Evolutionary conservation across 2,797 vertebrate genomes (phyloP).

Genomic region (Ceyx erithaca): DNA sequence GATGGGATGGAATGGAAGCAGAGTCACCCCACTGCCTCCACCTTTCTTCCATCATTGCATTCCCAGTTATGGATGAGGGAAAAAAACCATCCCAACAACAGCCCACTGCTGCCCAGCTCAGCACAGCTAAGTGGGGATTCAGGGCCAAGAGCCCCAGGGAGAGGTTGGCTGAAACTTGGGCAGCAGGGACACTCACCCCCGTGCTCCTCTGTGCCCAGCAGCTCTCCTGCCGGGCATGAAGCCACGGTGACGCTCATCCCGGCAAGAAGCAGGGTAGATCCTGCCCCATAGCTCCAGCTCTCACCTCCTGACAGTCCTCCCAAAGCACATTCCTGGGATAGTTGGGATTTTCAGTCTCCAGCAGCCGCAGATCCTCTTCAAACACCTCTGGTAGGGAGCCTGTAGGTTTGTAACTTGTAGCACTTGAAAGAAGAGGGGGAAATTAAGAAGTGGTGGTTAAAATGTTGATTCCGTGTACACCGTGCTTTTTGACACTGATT

Average conservation of each 20-base stretch:
- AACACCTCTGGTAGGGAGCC: accelerated
- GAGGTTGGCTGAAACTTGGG: neutral
- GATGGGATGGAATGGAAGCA: neutral
- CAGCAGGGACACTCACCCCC: neutral
- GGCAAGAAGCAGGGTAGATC: neutral
- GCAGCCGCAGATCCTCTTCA: neutral
- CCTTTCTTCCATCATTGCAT: neutral
- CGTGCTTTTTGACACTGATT: neutral
- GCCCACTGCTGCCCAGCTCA: neutral
- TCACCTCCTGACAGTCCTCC: neutral
- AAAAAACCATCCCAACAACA: neutral
- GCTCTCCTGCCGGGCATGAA: neutral
- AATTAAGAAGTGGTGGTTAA: neutral
- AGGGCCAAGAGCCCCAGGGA: neutral
- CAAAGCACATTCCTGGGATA: neutral
- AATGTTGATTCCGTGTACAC: neutral
- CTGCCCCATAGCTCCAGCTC: neutral
- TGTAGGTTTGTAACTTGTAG: neutral
- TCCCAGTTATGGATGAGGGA: accelerated
- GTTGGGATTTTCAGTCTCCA: neutral
- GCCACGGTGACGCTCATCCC: accelerated
- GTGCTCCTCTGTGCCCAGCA: accelerated
- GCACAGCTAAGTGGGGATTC: neutral
- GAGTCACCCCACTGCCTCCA: accelerated
- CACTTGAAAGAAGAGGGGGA: neutral